A percentile compares a stretch with the other conserved stretches of the same genome.
Evolutionary conservation across 2,797 vertebrate species (phyloP).

Genomic region (Takifugu rubripes): DNA sequence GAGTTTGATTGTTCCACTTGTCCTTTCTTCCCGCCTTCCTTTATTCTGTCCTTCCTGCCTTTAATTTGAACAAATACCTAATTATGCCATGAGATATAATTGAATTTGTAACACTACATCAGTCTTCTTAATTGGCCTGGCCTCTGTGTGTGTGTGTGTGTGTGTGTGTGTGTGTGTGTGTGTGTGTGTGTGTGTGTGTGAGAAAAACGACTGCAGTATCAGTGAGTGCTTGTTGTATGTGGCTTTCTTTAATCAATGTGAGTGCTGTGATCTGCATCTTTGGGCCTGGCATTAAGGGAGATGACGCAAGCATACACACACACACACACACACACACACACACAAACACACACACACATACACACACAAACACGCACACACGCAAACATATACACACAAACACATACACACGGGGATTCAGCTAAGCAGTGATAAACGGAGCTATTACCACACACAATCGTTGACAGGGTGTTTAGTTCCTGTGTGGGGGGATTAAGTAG

Average conservation of each 20-base stretch:
- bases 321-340: background rate
- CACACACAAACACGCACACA: constrained; percentile 10
- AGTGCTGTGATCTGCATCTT: constrained; percentile 14
- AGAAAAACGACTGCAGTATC: background rate
- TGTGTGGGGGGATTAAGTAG: background rate
- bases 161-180: constrained; percentile 14
- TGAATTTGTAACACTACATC: constrained; percentile 61
- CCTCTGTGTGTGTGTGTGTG: constrained; percentile 8
- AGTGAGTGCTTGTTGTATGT: constrained; percentile 3
- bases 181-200: constrained; percentile 3
- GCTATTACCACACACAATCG: constrained; percentile 36
- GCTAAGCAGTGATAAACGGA: constrained; percentile 40
- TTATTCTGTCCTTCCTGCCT: constrained; percentile 4
- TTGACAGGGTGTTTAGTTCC: constrained; percentile 2
- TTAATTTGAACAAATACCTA: constrained; percentile 42
- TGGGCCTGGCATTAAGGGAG: constrained; percentile 13
- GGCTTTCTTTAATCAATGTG: constrained; percentile 28
- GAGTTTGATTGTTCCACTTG: background rate
- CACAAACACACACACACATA: background rate
- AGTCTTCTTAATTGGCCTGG: constrained; percentile 56
- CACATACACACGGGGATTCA: constrained; percentile 1
- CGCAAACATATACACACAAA: background rate
- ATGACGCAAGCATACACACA: constrained; percentile 2
- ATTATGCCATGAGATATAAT: constrained; percentile 50
- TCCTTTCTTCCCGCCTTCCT: background rate